These are phyloP conservation scores for Anguilla anguilla DNA, from an alignment of 2,797 vertebrate genomes.

Conservation along the genomic window DNA sequence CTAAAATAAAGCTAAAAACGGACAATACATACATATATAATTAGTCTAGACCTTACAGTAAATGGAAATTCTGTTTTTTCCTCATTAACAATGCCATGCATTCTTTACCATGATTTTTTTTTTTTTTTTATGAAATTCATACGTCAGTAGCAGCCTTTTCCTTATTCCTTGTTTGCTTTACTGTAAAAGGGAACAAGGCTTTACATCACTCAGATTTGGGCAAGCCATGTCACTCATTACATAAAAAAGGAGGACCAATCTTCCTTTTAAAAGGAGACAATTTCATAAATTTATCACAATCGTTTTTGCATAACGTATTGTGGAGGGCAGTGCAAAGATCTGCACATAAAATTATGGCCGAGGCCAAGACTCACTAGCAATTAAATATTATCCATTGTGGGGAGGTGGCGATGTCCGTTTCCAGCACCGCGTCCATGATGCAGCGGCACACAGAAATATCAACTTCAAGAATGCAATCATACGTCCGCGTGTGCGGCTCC, in stretches of 20 bases:
- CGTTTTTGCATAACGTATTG: background rate
- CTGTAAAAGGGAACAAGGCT: background rate
- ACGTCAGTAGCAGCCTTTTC: background rate
- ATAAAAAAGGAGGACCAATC: constrained; percentile 6
- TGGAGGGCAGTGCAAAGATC: background rate
- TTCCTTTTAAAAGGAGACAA: background rate
- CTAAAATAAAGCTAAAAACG: background rate
- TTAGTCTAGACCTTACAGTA: background rate
- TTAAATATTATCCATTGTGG: constrained; percentile 40
- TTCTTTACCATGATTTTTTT: background rate
- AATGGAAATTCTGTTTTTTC: background rate
- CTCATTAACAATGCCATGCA: background rate
- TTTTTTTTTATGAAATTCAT: background rate
- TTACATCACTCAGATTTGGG: background rate
- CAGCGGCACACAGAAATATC: constrained; percentile 36
- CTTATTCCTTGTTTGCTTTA: background rate
- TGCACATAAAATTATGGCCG: constrained; percentile 1
- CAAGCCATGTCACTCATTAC: background rate
- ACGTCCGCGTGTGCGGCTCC: constrained; percentile 30
- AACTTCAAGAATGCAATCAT: constrained; percentile 53
- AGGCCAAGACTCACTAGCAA: constrained; percentile 29
- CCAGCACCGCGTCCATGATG: constrained; percentile 29
- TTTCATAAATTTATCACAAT: background rate
- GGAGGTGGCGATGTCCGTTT: constrained; percentile 34
- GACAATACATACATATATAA: background rate